phyloP scores from a whole-genome alignment of 2,888 invertebrate genomes.

The Drosophila dives region DNA sequence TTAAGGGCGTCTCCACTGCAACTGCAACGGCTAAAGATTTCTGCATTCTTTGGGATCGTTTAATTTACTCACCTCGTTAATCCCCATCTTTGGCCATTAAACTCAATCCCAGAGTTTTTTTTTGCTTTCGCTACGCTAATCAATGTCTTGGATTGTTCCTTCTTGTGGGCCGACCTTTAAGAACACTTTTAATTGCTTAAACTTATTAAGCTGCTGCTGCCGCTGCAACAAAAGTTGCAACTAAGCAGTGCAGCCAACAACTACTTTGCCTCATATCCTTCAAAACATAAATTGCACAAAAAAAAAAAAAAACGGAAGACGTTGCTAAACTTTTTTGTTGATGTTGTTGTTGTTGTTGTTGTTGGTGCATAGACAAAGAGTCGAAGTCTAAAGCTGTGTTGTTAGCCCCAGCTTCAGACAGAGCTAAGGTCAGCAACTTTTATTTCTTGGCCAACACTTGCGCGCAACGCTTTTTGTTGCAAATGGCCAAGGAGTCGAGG shows the following conservation, averaged over 20 bases:
- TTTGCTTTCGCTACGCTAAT: slow-evolving; percentile 67
- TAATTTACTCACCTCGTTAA: slow-evolving; percentile 68
- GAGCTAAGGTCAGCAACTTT: slow-evolving; percentile 78
- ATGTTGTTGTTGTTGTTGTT: slow-evolving; percentile 27
- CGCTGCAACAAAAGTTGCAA: slow-evolving; percentile 56
- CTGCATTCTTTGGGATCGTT: slow-evolving; percentile 26
- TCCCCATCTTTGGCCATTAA: slow-evolving; percentile 22
- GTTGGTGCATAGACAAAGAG: slow-evolving; percentile 74
- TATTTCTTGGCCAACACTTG: slow-evolving; percentile 81
- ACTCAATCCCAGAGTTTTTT: slow-evolving; percentile 11
- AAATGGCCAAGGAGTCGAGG: slow-evolving; percentile 52
- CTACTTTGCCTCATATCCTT: slow-evolving; percentile 71
- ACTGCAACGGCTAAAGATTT: neutral
- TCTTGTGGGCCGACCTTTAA: slow-evolving; percentile 54
- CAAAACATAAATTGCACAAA: slow-evolving; percentile 22
- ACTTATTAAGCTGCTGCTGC: slow-evolving; percentile 79
- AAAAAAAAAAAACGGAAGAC: slow-evolving; percentile 39
- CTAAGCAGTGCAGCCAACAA: slow-evolving; percentile 40
- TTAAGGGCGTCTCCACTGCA: neutral
- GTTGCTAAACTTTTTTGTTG: slow-evolving; percentile 53
- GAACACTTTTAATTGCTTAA: slow-evolving; percentile 76
- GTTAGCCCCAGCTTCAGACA: slow-evolving; percentile 25
- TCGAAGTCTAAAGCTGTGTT: slow-evolving; percentile 35
- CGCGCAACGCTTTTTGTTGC: slow-evolving; percentile 63
- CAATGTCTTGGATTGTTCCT: slow-evolving; percentile 60